Conservation (phyloP, 2,888 invertebrate species). For the Ephialtes manifestator region DNA sequence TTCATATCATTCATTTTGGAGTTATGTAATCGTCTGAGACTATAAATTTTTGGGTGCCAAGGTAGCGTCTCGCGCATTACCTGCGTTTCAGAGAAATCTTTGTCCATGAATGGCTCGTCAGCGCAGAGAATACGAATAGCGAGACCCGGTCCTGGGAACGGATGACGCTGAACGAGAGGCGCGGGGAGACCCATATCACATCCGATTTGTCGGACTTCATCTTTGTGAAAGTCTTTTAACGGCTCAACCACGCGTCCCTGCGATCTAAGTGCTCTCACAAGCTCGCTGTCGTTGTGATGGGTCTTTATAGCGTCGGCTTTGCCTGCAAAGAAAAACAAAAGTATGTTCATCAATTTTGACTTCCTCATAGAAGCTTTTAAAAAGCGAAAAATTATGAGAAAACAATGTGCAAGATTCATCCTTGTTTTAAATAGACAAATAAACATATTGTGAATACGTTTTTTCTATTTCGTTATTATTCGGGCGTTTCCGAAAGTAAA, state of each 20-base stretch:
- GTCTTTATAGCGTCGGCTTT: slow-evolving; percentile 99
- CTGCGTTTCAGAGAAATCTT: slow-evolving; percentile 98
- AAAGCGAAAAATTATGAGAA: no score
- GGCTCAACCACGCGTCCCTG: slow-evolving; percentile 98
- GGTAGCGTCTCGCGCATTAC: slow-evolving; percentile 81
- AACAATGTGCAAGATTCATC: no score
- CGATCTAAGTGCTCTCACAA: slow-evolving; percentile 92
- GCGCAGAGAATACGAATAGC: slow-evolving; percentile 98
- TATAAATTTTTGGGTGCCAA: no score
- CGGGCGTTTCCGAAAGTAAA: no score
- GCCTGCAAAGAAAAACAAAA: slow-evolving; percentile 78
- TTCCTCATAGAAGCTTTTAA: no score
- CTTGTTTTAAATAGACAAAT: no score
- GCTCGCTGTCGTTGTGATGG: slow-evolving; percentile 99
- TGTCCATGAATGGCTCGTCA: slow-evolving; percentile 97
- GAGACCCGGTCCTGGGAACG: slow-evolving; percentile 99
- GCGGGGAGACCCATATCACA: slow-evolving; percentile 95
- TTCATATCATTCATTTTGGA: no score
- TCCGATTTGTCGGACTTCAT: slow-evolving; percentile 96
- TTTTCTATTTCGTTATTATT: no score
- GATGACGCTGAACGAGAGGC: slow-evolving; percentile 96
- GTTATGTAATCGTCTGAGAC: no score
- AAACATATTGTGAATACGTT: no score
- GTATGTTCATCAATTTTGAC: no score
- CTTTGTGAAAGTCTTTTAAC: slow-evolving; percentile 99